A percentile compares a stretch with the other conserved stretches of the same genome.
Evolutionary conservation across 1,140 invertebrate species (phyloP).

Genomic region (Nasonia longicornis): DNA sequence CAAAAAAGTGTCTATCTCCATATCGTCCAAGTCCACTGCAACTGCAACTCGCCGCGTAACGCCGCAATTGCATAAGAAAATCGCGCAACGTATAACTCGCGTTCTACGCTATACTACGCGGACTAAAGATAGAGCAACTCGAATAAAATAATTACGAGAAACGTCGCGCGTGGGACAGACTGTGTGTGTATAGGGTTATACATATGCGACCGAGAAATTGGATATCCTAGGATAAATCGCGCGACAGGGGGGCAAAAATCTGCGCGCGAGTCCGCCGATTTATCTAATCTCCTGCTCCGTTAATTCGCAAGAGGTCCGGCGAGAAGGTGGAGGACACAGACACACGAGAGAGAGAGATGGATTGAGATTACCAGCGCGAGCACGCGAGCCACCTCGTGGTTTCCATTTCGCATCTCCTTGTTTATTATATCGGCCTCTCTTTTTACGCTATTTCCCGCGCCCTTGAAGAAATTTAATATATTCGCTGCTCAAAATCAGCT

Average conservation of each 20-base stretch:
- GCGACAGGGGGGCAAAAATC: slow-evolving; percentile 6
- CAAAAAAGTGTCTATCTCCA: too few relatives aligned
- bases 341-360: neutral
- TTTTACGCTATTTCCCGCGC: neutral
- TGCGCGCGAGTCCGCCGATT: neutral
- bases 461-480: neutral
- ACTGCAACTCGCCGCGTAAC: slow-evolving; percentile 1
- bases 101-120: neutral
- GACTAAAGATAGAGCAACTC: neutral
- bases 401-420: neutral
- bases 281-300: slow-evolving; percentile 34
- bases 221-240: slow-evolving; percentile 25
- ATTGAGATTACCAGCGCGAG: neutral
- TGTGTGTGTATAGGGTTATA: neutral
- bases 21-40: neutral
- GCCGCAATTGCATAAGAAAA: slow-evolving; percentile 26
- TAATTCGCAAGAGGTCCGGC: neutral
- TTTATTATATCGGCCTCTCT: neutral
- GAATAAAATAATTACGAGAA: slow-evolving; percentile 22
- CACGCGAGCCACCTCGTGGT: neutral
- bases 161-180: neutral
- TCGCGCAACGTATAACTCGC: neutral
- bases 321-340: neutral
- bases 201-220: neutral
- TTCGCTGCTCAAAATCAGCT: too few relatives aligned